Conservation (phyloP, 2,113 vertebrate genomes). For the zebrafish (Danio rerio) region DNA sequence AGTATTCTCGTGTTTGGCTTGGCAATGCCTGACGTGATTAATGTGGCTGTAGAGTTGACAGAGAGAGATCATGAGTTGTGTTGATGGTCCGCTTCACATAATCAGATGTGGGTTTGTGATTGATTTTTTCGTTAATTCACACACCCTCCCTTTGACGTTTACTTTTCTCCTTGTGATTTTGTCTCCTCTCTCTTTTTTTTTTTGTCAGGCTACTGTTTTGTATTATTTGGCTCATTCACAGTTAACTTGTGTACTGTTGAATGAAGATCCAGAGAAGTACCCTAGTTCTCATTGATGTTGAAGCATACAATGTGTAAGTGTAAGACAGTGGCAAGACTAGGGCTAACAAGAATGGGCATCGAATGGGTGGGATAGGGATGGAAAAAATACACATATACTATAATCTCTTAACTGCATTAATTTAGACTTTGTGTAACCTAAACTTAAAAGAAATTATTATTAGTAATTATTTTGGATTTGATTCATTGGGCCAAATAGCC, state of each 20-base stretch:
- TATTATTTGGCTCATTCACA: conserved; percentile 66
- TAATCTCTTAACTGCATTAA: too few relatives aligned
- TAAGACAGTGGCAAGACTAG: too few relatives aligned
- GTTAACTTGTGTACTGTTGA: conserved; percentile 41
- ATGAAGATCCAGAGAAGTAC: conserved; percentile 13
- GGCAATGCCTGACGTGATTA: conserved; percentile 69
- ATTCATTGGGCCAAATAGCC: too few relatives aligned
- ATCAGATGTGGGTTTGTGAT: conserved; percentile 69
- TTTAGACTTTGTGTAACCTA: too few relatives aligned
- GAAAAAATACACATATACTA: too few relatives aligned
- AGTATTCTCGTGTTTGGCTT: conserved; percentile 71
- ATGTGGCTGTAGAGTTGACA: conserved; percentile 69
- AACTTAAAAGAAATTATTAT: too few relatives aligned
- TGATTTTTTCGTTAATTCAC: conserved; percentile 58
- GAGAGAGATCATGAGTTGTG: conserved; percentile 61
- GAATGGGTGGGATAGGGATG: too few relatives aligned
- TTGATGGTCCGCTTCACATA: conserved; percentile 81
- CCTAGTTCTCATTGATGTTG: not conserved
- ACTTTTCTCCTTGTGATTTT: conserved; percentile 31
- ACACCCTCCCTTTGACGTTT: conserved; percentile 29
- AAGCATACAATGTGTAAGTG: not conserved
- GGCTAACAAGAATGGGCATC: not conserved
- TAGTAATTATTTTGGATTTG: too few relatives aligned
- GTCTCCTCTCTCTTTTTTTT: conserved; percentile 29
- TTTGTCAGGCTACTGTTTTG: conserved; percentile 63